Evolutionary conservation across 2,113 vertebrate species (phyloP), one percentile per base, ranked within the genome.

Genomic region (Anthoscopus minutus): DNA sequence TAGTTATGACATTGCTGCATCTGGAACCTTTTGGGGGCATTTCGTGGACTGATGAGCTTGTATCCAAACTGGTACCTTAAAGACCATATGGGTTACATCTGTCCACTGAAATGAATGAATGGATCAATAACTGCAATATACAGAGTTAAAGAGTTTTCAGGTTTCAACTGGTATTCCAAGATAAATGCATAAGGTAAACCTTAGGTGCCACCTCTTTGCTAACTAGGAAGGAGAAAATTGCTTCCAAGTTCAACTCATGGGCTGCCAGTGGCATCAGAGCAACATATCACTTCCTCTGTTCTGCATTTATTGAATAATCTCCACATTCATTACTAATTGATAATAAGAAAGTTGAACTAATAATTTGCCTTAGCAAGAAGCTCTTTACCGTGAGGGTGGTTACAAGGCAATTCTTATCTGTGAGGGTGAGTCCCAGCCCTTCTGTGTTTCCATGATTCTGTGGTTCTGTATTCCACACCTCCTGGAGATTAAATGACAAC

Each of bases 351-450:
- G 30, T 13, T 4, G 60, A 30, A 35, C 2, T 17, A 40, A 74
- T 42, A 7, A 48, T 42, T 56, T 40, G 3, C 24, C 66, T 28
- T 23, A 19, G 37, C 22, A 15, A 37, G 54, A 27, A 60, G 28
- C 14, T 28, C 37, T 28, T 60, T 12, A 4, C 23, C 45, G 23
- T 0, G 0, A 25, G 27, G 21, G 21, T 17, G 38, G 13, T 57
- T 22, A 21, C 0, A 1, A 51, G 67, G 54, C 16, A 61, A 30
- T 31, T 42, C 14, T 14, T 50, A 6, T 24, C 38, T 6, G 16
- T 20, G 66, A 53, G 53, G 27, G 18, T 10, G 45, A 47, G 15
- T 28, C 45, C 54, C 33, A 77, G 28, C 22, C 33, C 12, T 19
- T 12, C 54, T 45, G 23, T 45, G 28, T 13, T 31, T 42, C 51